These are phyloP conservation scores for Cherax quadricarinatus DNA, from an alignment of 1,140 invertebrate genomes.

Conservation along the genomic window DNA sequence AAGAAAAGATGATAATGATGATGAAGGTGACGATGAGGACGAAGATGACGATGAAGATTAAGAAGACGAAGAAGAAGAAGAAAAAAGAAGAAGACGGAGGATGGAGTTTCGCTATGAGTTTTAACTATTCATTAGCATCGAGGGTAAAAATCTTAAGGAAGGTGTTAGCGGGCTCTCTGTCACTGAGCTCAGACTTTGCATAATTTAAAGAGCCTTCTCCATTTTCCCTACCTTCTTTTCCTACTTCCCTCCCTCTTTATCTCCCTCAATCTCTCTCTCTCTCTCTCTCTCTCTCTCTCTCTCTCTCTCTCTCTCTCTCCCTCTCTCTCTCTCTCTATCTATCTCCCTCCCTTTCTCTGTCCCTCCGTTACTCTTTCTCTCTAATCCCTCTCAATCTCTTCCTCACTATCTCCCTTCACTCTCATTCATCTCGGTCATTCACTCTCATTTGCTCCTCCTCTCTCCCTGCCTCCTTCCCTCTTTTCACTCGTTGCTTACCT, in stretches of 20 bases:
- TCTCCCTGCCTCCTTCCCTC: not conserved
- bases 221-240: not conserved
- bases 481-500: too few relatives aligned
- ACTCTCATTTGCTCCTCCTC: not conserved
- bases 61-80: not conserved
- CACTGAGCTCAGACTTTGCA: not conserved
- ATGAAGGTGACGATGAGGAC: too few relatives aligned
- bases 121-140: conserved; percentile 5
- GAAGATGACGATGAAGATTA: too few relatives aligned
- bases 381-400: not conserved
- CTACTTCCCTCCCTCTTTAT: not conserved
- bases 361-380: too few relatives aligned
- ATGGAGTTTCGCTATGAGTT: not conserved
- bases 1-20: not conserved
- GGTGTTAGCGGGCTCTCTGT: not conserved
- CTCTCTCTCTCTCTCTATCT: not conserved
- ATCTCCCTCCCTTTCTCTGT: too few relatives aligned
- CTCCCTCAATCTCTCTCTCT: not conserved
- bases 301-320: too few relatives aligned
- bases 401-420: not conserved
- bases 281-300: not conserved
- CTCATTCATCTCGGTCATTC: not conserved
- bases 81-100: not conserved
- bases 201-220: conserved; percentile 11
- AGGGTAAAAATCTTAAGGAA: conserved; percentile 1